Evolutionary conservation across 2,113 vertebrate species (phyloP).

Genomic region (Salvelinus sp.): DNA sequence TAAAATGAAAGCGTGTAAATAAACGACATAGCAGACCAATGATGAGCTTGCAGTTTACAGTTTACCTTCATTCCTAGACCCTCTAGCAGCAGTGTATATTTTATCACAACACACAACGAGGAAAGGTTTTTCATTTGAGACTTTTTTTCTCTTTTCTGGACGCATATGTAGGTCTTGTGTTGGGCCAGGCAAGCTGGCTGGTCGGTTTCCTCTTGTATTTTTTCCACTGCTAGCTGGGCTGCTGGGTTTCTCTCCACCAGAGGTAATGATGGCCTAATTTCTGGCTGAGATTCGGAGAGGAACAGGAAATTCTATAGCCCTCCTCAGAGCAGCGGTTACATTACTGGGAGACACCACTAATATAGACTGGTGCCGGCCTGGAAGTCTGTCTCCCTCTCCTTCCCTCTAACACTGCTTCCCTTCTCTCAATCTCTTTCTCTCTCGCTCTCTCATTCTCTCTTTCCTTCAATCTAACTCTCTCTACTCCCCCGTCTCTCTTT

Average conservation of each 20-base stretch:
- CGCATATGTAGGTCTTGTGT: too few species aligned
- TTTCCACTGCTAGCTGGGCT: constrained; percentile 15
- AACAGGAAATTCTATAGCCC: constrained; percentile 65
- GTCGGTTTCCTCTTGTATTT: background rate
- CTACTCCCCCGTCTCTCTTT: background rate
- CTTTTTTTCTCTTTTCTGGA: too few species aligned
- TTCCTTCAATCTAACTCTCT: background rate
- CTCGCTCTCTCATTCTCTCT: background rate
- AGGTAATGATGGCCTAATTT: constrained; percentile 61
- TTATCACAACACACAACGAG: too few species aligned
- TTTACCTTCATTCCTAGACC: too few species aligned
- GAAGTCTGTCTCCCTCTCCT: constrained; percentile 20
- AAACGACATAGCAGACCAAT: too few species aligned
- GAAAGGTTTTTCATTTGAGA: too few species aligned
- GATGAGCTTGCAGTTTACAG: too few species aligned
- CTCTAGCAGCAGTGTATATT: too few species aligned
- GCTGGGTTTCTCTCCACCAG: constrained; percentile 14
- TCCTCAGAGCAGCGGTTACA: constrained; percentile 65
- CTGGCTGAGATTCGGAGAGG: constrained; percentile 53
- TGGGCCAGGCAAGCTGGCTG: too few species aligned
- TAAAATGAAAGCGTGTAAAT: too few species aligned
- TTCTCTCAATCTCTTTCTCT: background rate
- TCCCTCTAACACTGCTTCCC: background rate
- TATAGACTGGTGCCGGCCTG: constrained; percentile 63
- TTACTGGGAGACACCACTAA: constrained; percentile 63